A percentile compares a stretch with the other conserved stretches of the same genome.
These are phyloP conservation scores for rabbit (Oryctolagus cuniculus) DNA, from an alignment of 2,113 vertebrate genomes.

Conservation along the genomic window mOryCun1.1 NC_091436.1:140914001-140914500, in stretches of 20 bases:
- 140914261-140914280: background rate
- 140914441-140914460: background rate
- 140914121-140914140: too few species aligned
- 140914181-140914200: too few species aligned
- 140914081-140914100: too few species aligned
- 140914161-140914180: too few species aligned
- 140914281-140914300: background rate
- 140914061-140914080: too few species aligned
- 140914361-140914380: rapidly evolving
- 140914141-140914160: too few species aligned
- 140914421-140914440: background rate
- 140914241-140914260: background rate
- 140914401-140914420: background rate
- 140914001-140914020: too few species aligned
- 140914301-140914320: background rate
- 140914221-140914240: background rate
- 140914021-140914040: too few species aligned
- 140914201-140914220: too few species aligned
- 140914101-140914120: too few species aligned
- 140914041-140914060: too few species aligned
- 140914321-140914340: background rate
- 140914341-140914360: background rate
- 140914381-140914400: background rate
- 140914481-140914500: background rate
- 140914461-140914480: rapidly evolving